Evolutionary conservation across 1,140 invertebrate species (phyloP).

Genomic region (Eupeodes corollae): DNA sequence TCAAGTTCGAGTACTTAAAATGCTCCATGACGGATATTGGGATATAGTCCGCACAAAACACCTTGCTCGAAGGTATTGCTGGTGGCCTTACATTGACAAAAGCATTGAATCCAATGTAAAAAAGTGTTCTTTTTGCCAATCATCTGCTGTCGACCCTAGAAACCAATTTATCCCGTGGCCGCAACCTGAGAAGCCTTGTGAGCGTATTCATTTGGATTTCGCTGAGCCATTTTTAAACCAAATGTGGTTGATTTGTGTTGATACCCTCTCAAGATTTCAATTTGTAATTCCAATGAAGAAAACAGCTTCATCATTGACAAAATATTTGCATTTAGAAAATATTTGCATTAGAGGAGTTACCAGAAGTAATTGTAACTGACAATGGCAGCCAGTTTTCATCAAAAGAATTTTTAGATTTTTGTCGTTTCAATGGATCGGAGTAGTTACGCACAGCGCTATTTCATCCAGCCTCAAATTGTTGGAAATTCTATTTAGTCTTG

Average conservation of each 20-base stretch:
- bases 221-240: constrained; percentile 11
- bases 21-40: neutral
- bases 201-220: constrained; percentile 19
- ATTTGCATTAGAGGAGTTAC: constrained; percentile 9
- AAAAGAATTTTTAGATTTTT: too few species aligned
- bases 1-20: neutral
- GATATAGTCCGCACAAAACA: neutral
- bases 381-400: too few species aligned
- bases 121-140: neutral
- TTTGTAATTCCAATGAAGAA: constrained; percentile 6
- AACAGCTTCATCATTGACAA: constrained; percentile 3
- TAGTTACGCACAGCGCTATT: too few species aligned
- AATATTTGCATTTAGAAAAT: too few species aligned
- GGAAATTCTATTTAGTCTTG: too few species aligned
- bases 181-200: constrained; percentile 15
- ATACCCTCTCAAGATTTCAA: constrained; percentile 31
- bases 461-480: too few species aligned
- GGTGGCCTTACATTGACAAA: neutral
- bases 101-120: neutral
- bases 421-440: too few species aligned
- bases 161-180: constrained; percentile 13
- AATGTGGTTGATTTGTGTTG: constrained; percentile 36
- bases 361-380: too few species aligned
- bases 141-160: neutral
- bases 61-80: neutral